A percentile compares a stretch with the other conserved stretches of the same genome.
These are phyloP conservation scores for Trisateles emortualis DNA, from an alignment of 2,888 invertebrate species.

Conservation along the genomic window DNA sequence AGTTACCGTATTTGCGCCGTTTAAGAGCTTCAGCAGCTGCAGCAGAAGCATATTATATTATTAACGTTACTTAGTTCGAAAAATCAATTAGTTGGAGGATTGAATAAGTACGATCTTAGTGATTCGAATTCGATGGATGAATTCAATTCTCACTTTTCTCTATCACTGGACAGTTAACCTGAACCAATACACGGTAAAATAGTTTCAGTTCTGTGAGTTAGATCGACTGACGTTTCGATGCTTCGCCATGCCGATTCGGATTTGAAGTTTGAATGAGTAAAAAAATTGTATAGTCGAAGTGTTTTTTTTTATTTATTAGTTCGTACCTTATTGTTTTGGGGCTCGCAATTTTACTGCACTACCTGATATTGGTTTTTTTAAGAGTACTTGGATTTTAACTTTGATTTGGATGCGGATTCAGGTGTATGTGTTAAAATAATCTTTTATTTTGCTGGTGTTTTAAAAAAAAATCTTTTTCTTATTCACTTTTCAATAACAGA, in stretches of 20 bases:
- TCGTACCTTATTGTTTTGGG: constrained; percentile 35
- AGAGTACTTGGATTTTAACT: constrained; percentile 11
- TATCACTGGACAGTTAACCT: constrained; percentile 17
- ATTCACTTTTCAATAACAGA: too few relatives aligned
- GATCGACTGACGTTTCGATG: constrained; percentile 43
- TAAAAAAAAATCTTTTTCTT: too few relatives aligned
- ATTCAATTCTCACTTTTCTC: not conserved
- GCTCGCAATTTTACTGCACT: constrained; percentile 17
- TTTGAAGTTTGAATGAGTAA: constrained; percentile 44
- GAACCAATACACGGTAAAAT: constrained; percentile 32
- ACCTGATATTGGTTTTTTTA: constrained; percentile 28
- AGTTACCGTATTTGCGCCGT: too few relatives aligned
- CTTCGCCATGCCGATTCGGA: constrained; percentile 25
- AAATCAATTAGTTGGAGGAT: too few relatives aligned
- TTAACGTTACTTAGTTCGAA: too few relatives aligned
- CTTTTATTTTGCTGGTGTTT: too few relatives aligned
- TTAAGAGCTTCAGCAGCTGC: too few relatives aligned
- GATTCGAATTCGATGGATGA: not conserved
- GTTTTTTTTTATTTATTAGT: constrained; percentile 31
- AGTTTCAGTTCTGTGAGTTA: constrained; percentile 36
- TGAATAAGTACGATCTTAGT: not conserved
- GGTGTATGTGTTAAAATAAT: too few relatives aligned
- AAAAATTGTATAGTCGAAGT: constrained; percentile 22
- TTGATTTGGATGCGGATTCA: constrained; percentile 2
- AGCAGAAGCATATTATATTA: too few relatives aligned